Conservation (phyloP, 2,113 vertebrate genomes). For the Apteryx mantelli region DNA sequence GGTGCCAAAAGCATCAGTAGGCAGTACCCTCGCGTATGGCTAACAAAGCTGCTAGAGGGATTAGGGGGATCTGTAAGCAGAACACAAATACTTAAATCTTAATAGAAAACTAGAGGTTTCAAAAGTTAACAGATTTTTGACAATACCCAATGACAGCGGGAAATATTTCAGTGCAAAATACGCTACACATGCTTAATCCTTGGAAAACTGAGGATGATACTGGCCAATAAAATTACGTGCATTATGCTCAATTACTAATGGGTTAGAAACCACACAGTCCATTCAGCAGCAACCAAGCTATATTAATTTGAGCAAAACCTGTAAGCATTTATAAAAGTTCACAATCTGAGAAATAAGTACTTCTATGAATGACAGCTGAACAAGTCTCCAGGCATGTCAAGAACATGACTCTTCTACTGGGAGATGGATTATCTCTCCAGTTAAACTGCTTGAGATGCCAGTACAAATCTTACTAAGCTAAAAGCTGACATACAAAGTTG, state of each 20-base stretch:
- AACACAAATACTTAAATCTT: background rate
- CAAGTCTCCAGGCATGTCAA: background rate
- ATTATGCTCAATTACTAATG: background rate
- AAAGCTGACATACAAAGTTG: background rate
- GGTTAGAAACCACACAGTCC: background rate
- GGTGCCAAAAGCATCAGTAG: background rate
- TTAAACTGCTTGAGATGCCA: background rate
- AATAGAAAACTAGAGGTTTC: background rate
- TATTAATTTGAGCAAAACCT: background rate
- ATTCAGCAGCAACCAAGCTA: background rate
- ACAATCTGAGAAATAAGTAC: background rate
- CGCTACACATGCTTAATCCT: background rate
- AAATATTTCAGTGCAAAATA: background rate
- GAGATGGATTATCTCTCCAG: background rate
- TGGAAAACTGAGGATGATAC: background rate
- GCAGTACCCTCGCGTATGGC: background rate
- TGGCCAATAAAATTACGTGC: background rate
- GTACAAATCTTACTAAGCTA: background rate
- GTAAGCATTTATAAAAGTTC: background rate
- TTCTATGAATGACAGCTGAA: background rate
- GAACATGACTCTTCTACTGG: background rate
- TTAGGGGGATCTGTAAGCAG: background rate
- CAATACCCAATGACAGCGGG: background rate
- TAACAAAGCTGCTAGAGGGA: background rate
- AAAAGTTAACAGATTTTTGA: background rate